Evolutionary conservation across 1,140 invertebrate species (phyloP), one percentile per base, ranked within the genome.

Genomic region (Papilio aristodemus): DNA sequence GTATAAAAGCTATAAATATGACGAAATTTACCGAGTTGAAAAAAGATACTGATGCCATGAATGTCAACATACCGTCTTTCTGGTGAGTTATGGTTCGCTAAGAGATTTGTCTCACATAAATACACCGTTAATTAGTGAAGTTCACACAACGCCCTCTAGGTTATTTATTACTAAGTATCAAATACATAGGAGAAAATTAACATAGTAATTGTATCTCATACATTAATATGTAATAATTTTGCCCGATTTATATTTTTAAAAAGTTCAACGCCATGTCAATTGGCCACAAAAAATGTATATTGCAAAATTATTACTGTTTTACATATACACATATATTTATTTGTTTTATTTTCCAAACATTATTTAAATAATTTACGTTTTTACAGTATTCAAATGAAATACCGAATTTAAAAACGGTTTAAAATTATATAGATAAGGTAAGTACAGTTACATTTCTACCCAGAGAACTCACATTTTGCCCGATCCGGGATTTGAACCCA

Each of bases 151-250:
- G 8, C 43, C 17, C 43, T 46, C 17, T 46, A 9, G 17, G 17
- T 46, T 17, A 46, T 46, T 46, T 19, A 19, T 10, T 14, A 46
- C 41, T 43, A 14, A 43, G 41, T 43, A n/a, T 43, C 41, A n/a
- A 14, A 14, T 43, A n/a, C 17, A 19, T 19, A 46, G 27, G 27
- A 32, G n/a, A 19, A 19, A 17, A 50, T 22, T 50, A 6, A 22
- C 46, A 50, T 50, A 50, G 46, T 50, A 50, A 50, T 50, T 50
- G n/a, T 43, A 50, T 50, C 1, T 50, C 8, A 50, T 0, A 50
- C 9, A 13, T 10, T 50, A 32, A 6, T 32, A 19, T 50, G 17
- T 9, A 0, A 9, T 1, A 50, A 50, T 19, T 50, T 19, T 13
- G 17, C 19, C 17, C 43, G 43, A 7, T 50, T 50, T 0, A 50